Conservation (phyloP, 1,140 invertebrate species). For the Oreohelix idahoensis region DNA sequence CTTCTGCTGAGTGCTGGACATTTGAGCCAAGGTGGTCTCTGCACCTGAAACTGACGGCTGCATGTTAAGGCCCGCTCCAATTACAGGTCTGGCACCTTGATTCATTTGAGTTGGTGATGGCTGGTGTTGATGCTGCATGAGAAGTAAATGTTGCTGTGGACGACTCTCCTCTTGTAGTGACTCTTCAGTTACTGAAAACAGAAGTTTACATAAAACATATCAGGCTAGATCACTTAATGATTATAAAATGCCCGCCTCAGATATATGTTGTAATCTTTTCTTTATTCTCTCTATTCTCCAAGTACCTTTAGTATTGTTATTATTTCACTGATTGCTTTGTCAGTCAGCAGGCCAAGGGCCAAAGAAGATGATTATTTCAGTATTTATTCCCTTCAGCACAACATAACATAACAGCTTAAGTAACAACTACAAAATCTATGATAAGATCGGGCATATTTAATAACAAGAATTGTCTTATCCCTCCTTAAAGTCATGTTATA, state of each 20-base stretch:
- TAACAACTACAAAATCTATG: too few species aligned
- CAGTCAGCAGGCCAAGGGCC: too few species aligned
- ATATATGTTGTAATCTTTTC: too few species aligned
- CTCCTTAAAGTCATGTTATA: too few species aligned
- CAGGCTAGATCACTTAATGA: neutral
- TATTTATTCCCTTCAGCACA: too few species aligned
- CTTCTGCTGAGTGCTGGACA: neutral
- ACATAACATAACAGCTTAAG: too few species aligned
- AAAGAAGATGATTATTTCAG: too few species aligned
- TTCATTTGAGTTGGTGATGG: neutral
- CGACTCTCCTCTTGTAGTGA: neutral
- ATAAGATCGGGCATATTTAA: too few species aligned
- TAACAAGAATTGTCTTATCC: too few species aligned
- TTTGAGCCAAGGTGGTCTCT: neutral
- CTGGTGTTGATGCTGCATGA: neutral
- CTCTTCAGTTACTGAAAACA: slow-evolving; percentile 1
- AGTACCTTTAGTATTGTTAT: too few species aligned
- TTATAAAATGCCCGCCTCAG: neutral
- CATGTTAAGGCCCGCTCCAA: neutral
- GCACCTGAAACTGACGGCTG: neutral
- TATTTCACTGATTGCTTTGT: too few species aligned
- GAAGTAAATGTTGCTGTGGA: neutral
- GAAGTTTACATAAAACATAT: neutral
- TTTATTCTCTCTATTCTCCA: too few species aligned
- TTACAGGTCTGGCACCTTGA: slow-evolving; percentile 12